Evolutionary conservation across 1,140 invertebrate genomes (phyloP), one percentile per base, ranked within the genome.

Genomic region (Temnothorax curvispinosus): DNA sequence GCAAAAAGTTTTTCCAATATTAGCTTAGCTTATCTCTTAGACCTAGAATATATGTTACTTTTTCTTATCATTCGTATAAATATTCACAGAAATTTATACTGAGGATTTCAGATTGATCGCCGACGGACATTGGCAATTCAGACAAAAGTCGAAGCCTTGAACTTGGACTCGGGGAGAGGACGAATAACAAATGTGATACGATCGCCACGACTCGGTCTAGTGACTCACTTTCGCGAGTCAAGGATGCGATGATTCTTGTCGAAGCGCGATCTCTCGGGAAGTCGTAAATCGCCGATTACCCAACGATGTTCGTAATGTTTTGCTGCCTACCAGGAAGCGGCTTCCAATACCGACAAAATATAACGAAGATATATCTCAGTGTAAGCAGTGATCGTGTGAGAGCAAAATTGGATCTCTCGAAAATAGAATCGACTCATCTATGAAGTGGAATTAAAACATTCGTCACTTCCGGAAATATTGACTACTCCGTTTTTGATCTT

Each of bases 211-310:
- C 76, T 82, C 58, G 77, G 65, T 72, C 77, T 74, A 82, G 47
- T 91, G 89, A 91, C 71, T 91, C 89, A 91, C 77, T 88, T 88
- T 76, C 47, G 77, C 65, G 77, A 81, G 81, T 87, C 78, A 90
- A 89, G 67, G 60, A 89, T 89, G 88, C 88, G 35, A 64, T 60
- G 78, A 89, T 38, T 89, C 69, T 50, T 71, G 44, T 6, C 52
- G 54, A 41, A 44, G 72, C 35, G 32, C 38, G 47, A 58, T 47
- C 52, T 50, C 38, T 35, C 27, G 38, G 0, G 38, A 76, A 64
- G 41, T 54, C 41, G 21, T 77, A 87, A 76, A 18, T 58, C 72
- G n/a, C 52, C 27, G 50, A 32, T 76, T 67, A 56, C 13, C 47
- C 32, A 75, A 60, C 13, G 27, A 27, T 3, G 21, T 54, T 52